A percentile compares a stretch with the other conserved stretches of the same genome.
Evolutionary conservation across 2,797 vertebrate species (phyloP).

Genomic region (Cossypha caffra): DNA sequence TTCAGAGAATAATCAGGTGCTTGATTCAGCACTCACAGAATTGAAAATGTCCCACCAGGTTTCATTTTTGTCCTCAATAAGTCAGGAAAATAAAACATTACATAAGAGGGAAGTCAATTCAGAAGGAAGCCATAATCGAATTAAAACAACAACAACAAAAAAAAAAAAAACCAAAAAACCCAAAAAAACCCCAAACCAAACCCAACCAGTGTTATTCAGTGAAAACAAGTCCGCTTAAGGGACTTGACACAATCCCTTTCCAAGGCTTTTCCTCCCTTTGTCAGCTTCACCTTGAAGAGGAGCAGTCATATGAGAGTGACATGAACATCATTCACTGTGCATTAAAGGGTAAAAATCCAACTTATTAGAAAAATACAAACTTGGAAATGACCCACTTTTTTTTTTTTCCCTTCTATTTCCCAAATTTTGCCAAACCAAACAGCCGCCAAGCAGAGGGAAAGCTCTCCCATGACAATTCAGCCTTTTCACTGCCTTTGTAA

Average conservation of each 20-base stretch:
- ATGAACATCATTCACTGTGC: fast-evolving
- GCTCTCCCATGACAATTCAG: background rate
- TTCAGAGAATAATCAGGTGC: background rate
- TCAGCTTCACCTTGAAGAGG: background rate
- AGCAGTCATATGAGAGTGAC: background rate
- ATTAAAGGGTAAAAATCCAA: background rate
- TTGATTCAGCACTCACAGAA: fast-evolving
- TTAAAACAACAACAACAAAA: too few species aligned
- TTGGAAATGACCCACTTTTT: background rate
- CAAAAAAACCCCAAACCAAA: background rate
- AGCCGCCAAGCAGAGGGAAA: background rate
- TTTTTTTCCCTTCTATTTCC: background rate
- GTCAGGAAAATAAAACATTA: background rate
- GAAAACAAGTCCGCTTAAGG: background rate
- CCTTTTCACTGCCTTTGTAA: background rate
- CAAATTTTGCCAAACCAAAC: background rate
- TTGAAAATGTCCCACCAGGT: background rate
- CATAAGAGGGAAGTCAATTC: background rate
- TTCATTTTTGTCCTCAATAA: background rate
- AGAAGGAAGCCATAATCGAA: background rate
- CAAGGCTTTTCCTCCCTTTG: background rate
- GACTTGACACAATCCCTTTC: background rate
- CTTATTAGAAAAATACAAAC: background rate
- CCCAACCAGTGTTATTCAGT: background rate
- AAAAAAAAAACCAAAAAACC: too few species aligned